These are phyloP conservation scores for Conchocele bisecta DNA, from an alignment of 2,888 invertebrate genomes.

Conservation along the genomic window DNA sequence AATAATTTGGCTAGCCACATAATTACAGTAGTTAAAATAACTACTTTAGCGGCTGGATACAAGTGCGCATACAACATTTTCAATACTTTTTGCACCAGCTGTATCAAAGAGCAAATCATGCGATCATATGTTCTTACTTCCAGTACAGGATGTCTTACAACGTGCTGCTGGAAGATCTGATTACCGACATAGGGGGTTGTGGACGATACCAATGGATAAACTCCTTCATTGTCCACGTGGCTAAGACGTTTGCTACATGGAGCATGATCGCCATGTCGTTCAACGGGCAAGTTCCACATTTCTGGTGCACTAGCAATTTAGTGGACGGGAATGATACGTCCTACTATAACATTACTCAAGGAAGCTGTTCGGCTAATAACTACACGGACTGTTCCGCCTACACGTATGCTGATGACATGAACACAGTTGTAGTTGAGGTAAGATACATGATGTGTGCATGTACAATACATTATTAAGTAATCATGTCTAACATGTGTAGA, in stretches of 20 bases:
- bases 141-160: slow-evolving; percentile 42
- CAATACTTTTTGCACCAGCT: too few relatives aligned
- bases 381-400: not conserved
- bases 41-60: too few relatives aligned
- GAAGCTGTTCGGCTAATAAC: not conserved
- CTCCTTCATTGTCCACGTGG: slow-evolving; percentile 40
- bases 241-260: slow-evolving; percentile 58
- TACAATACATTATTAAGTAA: too few relatives aligned
- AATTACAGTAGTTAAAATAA: too few relatives aligned
- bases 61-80: too few relatives aligned
- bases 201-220: slow-evolving; percentile 63
- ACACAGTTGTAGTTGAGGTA: slow-evolving; percentile 2
- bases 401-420: not conserved
- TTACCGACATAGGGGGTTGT: slow-evolving; percentile 59
- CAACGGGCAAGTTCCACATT: slow-evolving; percentile 62
- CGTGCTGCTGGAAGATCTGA: slow-evolving; percentile 53
- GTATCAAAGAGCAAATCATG: too few relatives aligned
- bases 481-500: too few relatives aligned
- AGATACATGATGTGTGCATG: too few relatives aligned
- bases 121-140: too few relatives aligned
- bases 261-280: slow-evolving; percentile 71
- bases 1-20: too few relatives aligned
- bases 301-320: slow-evolving; percentile 44
- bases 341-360: not conserved
- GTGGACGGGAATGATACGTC: not conserved